phyloP scores from a whole-genome alignment of 2,888 invertebrate species.

The Eucera pruinosa region DNA sequence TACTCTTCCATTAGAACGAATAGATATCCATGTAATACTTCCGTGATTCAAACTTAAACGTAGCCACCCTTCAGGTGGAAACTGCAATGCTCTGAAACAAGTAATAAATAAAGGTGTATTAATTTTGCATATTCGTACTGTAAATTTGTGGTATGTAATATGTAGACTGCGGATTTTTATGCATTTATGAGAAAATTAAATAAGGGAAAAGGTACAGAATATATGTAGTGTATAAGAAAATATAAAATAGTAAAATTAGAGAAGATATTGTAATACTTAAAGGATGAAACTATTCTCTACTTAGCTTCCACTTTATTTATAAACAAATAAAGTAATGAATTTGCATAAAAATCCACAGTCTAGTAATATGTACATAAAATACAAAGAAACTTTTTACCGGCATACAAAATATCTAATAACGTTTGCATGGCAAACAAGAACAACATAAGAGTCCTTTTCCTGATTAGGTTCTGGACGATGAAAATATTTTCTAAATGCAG shows the following conservation, averaged over 20 bases:
- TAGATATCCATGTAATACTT: slow-evolving; percentile 96
- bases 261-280: too few relatives aligned
- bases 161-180: too few relatives aligned
- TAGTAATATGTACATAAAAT: not conserved
- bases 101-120: not conserved
- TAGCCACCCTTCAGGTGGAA: slow-evolving; percentile 98
- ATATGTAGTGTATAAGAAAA: too few relatives aligned
- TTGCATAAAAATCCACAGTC: too few relatives aligned
- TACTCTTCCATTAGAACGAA: slow-evolving; percentile 94
- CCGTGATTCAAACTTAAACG: slow-evolving; percentile 96
- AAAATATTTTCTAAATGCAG: slow-evolving; percentile 96
- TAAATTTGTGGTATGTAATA: too few relatives aligned
- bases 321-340: too few relatives aligned
- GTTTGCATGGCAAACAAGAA: slow-evolving; percentile 98
- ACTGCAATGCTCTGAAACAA: slow-evolving; percentile 93
- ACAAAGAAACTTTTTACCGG: slow-evolving; percentile 85
- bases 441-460: slow-evolving; percentile 92
- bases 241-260: too few relatives aligned
- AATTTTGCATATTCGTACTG: not conserved
- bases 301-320: too few relatives aligned
- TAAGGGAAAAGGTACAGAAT: too few relatives aligned
- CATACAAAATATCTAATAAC: slow-evolving; percentile 98
- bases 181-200: too few relatives aligned
- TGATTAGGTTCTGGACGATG: slow-evolving; percentile 94
- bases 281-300: too few relatives aligned